A percentile compares a stretch with the other conserved stretches of the same genome.
Evolutionary conservation across 1,140 invertebrate genomes (phyloP).

Genomic region (Diploscapter pachys): DNA sequence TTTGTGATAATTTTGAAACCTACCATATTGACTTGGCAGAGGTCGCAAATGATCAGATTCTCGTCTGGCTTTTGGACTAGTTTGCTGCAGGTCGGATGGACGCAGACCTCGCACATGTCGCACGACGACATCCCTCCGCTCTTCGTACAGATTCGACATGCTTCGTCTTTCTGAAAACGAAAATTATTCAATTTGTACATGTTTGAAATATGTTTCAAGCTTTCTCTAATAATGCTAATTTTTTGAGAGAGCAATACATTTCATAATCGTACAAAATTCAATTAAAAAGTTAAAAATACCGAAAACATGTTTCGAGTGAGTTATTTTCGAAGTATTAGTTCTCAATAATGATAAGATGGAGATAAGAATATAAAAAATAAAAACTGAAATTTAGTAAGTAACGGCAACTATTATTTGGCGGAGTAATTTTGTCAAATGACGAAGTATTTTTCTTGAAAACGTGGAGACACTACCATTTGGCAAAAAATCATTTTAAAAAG

Average conservation of each 20-base stretch:
- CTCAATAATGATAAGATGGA: not conserved
- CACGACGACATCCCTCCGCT: constrained; percentile 13
- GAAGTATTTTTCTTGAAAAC: too few species aligned
- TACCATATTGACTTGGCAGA: constrained; percentile 18
- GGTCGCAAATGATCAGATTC: constrained; percentile 8
- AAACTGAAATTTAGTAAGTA: not conserved
- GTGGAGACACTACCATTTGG: too few species aligned
- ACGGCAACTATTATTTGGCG: not conserved
- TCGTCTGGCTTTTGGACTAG: not conserved
- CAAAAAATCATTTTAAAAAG: not conserved
- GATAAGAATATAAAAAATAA: not conserved
- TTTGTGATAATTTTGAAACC: not conserved
- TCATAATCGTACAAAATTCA: not conserved
- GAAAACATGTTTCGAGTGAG: not conserved
- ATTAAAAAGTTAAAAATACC: not conserved
- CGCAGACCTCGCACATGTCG: constrained; percentile 20
- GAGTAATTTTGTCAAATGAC: not conserved
- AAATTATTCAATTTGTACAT: not conserved
- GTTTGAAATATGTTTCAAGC: not conserved
- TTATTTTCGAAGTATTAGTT: not conserved
- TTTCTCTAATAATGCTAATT: too few species aligned
- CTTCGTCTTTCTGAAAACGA: constrained; percentile 27
- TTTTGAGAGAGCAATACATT: too few species aligned
- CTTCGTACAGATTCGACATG: constrained; percentile 26
- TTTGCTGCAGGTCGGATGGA: constrained; percentile 18